These are phyloP conservation scores for Scaptomyza caliginosa DNA, from an alignment of 2,888 invertebrate genomes.

Conservation along the genomic window DNA sequence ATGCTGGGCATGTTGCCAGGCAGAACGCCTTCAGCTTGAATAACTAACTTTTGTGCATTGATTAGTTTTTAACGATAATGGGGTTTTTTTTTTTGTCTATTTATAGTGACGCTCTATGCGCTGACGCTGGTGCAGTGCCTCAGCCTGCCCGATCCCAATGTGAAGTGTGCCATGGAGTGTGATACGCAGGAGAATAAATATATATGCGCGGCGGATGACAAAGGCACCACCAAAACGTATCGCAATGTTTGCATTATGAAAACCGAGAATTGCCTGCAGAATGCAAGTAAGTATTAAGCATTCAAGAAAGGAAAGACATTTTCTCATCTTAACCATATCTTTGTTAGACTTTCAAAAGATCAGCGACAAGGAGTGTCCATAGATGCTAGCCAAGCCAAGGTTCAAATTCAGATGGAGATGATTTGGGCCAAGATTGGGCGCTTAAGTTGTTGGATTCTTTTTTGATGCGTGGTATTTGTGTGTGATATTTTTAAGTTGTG, in stretches of 20 bases:
- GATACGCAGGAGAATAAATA: slow-evolving; percentile 75
- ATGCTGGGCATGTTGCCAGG: slow-evolving; percentile 49
- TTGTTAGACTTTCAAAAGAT: slow-evolving; percentile 83
- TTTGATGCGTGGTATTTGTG: slow-evolving; percentile 82
- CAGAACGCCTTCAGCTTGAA: slow-evolving; percentile 49
- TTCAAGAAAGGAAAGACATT: no score
- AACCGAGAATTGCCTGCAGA: slow-evolving; percentile 83
- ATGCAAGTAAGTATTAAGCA: slow-evolving; percentile 55
- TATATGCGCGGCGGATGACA: slow-evolving; percentile 83
- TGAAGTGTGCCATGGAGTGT: slow-evolving; percentile 82
- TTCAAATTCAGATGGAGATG: slow-evolving; percentile 34
- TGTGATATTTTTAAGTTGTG: slow-evolving; percentile 83
- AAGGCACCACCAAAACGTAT: slow-evolving; percentile 82
- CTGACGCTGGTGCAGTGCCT: slow-evolving; percentile 77
- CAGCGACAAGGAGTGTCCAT: slow-evolving; percentile 83
- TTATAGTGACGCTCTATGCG: slow-evolving; percentile 77
- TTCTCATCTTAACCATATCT: background rate
- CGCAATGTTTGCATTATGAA: slow-evolving; percentile 83
- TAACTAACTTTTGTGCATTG: slow-evolving; percentile 28
- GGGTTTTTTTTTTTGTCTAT: slow-evolving; percentile 31
- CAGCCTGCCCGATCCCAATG: slow-evolving; percentile 80
- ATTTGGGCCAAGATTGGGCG: slow-evolving; percentile 30
- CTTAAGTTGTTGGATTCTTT: slow-evolving; percentile 47
- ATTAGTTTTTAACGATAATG: background rate
- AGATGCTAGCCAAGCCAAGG: slow-evolving; percentile 70